Base-by-base conservation (phyloP, 2,113 vertebrate species). In the Ariopsis seemanni region DNA sequence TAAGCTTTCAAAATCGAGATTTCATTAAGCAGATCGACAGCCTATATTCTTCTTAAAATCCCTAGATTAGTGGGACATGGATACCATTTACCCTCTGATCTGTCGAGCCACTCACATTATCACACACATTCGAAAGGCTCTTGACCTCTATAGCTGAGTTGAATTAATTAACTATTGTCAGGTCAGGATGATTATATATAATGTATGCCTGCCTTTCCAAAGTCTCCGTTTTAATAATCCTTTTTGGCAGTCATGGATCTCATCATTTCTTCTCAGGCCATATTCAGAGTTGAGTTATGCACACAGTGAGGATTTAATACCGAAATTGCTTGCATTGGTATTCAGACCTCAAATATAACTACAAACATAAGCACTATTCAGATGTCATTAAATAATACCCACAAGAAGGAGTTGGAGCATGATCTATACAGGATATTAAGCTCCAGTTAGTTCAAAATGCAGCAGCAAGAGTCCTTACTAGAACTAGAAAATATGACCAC, bases 141-240 rank as follows among this genome's bases (percentile, higher is more conserved):
- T 58, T 90, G 92, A 94, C 91, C 91, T 92, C 89, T 87, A 5
- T 42, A 85, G 89, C 93, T 91, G 90, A 92, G 90, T 89, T 88
- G 83, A 91, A 94, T 93, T 90, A 93, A 91, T 91, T 88, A 86
- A 82, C 77, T 90, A 34, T 85, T 79, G 74, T 89, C 87, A 82
- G 57, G 30, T 89, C 87, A 82, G 79, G 12, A 62, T 22, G 53
- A 58, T 80, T 80, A 30, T 57, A 34, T 30, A 10, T 62, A 62
- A 62, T 18, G 20, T 58, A 20, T 80, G 14, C 17, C 77, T 69
- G 42, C 72, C 10, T 17, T 74, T 58, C 57, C n/a, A 89, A 89
- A 89, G 83, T 62, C 63, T 88, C 3, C 25, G 67, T 77, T 50
- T 52, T 86, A 80, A 78, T 89, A 86, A 82, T 80, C 86, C 22